Conservation (phyloP, 2,113 vertebrate genomes). For the Otis tarda region DNA sequence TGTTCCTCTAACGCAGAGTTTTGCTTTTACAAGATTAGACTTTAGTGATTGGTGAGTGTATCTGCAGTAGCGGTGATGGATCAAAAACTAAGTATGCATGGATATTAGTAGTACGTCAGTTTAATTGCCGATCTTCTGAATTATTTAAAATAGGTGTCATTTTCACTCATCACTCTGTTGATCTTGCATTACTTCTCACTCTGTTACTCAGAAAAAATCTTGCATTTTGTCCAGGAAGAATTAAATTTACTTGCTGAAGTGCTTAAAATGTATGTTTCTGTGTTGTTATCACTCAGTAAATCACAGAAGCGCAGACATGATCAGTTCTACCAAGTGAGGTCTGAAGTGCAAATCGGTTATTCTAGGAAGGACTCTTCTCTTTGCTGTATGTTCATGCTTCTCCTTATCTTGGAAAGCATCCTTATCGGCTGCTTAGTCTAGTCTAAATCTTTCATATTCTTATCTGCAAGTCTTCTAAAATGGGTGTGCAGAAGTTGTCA, state of each 20-base stretch:
- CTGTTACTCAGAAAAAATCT: not conserved
- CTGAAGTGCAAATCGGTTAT: not conserved
- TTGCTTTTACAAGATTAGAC: not conserved
- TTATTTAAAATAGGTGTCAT: not conserved
- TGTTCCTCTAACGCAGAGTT: not conserved
- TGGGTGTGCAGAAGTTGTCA: not conserved
- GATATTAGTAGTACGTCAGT: not conserved
- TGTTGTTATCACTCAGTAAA: not conserved
- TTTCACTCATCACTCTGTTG: not conserved
- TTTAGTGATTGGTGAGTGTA: not conserved
- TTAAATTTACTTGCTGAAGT: not conserved
- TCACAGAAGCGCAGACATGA: not conserved
- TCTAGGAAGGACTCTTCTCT: not conserved
- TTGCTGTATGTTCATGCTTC: not conserved
- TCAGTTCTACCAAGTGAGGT: not conserved
- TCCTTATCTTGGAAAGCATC: not conserved
- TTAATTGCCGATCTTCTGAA: not conserved
- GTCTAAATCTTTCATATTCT: not conserved
- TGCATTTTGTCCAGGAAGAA: not conserved
- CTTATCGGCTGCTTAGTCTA: not conserved
- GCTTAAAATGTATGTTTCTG: not conserved
- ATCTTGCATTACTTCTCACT: not conserved
- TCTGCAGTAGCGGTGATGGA: not conserved
- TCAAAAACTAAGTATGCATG: not conserved
- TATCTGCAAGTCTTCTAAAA: not conserved